These are phyloP conservation scores for Thymelicus lineola DNA, from an alignment of 2,888 invertebrate species.

Conservation along the genomic window DNA sequence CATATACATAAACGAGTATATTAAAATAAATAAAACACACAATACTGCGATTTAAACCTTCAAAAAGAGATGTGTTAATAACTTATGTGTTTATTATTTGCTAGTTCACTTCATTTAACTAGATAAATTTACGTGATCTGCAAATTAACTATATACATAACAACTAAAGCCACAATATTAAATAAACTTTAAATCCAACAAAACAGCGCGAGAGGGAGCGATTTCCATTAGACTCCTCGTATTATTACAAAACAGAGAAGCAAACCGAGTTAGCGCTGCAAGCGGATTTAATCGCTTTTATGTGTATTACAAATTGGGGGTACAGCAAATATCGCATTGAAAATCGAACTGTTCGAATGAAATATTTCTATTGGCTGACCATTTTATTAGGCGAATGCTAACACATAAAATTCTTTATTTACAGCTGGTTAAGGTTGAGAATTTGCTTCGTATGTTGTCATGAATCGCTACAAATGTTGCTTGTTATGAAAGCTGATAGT, in stretches of 20 bases:
- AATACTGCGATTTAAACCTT: too few relatives aligned
- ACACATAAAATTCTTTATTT: not conserved
- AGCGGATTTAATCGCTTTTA: conserved; percentile 33
- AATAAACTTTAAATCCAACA: conserved; percentile 33
- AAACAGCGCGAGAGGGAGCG: conserved; percentile 25
- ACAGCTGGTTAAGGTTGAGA: not conserved
- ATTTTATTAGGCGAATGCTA: conserved; percentile 5
- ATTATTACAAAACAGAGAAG: conserved; percentile 33
- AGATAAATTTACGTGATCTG: too few relatives aligned
- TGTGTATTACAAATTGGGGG: conserved; percentile 29
- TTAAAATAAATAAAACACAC: too few relatives aligned
- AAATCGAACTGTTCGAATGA: conserved; percentile 16
- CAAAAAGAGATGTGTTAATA: too few relatives aligned
- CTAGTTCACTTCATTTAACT: too few relatives aligned
- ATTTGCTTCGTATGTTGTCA: not conserved
- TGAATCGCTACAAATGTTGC: not conserved
- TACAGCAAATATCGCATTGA: conserved; percentile 27
- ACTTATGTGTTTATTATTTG: too few relatives aligned
- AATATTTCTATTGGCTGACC: conserved; percentile 14
- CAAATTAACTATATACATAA: conserved; percentile 11
- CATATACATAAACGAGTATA: too few relatives aligned
- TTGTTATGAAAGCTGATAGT: not conserved
- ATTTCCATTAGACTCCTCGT: conserved; percentile 25
- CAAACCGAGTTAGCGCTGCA: conserved; percentile 26
- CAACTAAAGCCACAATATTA: conserved; percentile 16